Percentiles rank a stretch among this genome's conserved stretches.
These are phyloP conservation scores for Penaeus monodon DNA, from an alignment of 2,888 invertebrate species.

Conservation along the genomic window DNA sequence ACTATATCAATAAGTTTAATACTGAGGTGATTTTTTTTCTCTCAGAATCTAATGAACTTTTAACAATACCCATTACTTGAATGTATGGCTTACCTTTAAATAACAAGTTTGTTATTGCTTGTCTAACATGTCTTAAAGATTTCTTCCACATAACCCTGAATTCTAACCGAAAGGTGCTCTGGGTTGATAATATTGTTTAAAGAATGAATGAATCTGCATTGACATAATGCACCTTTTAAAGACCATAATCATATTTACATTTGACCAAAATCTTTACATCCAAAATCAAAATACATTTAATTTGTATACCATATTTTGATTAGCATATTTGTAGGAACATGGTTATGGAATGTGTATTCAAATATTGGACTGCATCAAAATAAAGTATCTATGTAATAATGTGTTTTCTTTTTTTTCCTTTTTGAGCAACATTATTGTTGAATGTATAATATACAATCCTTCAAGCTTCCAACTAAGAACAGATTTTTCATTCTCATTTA, in stretches of 20 bases:
- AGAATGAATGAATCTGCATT: slow-evolving; percentile 24
- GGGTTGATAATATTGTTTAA: neutral
- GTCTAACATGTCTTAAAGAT: neutral
- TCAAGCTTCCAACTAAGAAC: neutral
- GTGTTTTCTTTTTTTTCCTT: neutral
- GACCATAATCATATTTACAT: slow-evolving; percentile 20
- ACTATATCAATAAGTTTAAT: too few relatives aligned
- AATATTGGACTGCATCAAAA: slow-evolving; percentile 8
- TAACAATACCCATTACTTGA: too few relatives aligned
- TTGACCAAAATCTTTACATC: neutral
- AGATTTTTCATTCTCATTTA: neutral
- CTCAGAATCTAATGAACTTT: too few relatives aligned
- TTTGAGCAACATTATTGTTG: slow-evolving; percentile 13
- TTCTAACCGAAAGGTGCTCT: neutral
- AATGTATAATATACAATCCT: neutral
- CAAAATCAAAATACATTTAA: slow-evolving; percentile 22
- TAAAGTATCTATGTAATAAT: slow-evolving; percentile 14
- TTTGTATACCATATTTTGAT: slow-evolving; percentile 45
- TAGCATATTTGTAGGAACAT: slow-evolving; percentile 45
- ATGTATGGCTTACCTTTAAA: slow-evolving; percentile 1
- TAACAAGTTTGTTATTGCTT: neutral
- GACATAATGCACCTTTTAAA: slow-evolving; percentile 41
- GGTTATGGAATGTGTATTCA: slow-evolving; percentile 45
- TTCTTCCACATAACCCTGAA: neutral
- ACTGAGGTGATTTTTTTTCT: too few relatives aligned